Conservation (phyloP, 2,113 vertebrate species). For the Xiphorhynchus elegans region DNA sequence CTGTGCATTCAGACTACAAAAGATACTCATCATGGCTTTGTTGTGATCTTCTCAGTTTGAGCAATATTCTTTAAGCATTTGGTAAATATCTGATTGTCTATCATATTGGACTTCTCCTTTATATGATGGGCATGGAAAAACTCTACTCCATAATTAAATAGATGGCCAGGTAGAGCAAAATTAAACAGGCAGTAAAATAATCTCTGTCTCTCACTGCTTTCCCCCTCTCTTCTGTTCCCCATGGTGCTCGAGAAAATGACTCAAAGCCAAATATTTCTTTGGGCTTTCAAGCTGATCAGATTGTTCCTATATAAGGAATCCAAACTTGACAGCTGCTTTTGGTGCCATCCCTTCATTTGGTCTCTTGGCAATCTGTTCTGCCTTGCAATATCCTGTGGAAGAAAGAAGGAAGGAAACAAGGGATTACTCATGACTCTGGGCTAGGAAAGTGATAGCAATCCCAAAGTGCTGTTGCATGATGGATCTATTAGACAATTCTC, state of each 20-base stretch:
- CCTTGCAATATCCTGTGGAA: conserved; percentile 61
- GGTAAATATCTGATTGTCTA: neutral
- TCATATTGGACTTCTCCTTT: neutral
- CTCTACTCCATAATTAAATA: neutral
- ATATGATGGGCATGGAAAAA: neutral
- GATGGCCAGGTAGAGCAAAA: neutral
- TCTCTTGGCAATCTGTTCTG: conserved; percentile 64
- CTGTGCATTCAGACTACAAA: neutral
- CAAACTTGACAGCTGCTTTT: conserved; percentile 61
- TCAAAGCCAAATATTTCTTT: conserved; percentile 61
- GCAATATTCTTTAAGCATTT: neutral
- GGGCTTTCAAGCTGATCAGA: conserved; percentile 49
- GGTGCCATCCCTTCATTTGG: conserved; percentile 50
- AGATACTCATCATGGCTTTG: neutral
- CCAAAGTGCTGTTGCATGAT: neutral
- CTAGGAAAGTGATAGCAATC: conserved; percentile 19
- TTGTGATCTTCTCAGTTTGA: neutral
- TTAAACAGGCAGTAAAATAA: neutral
- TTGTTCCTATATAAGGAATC: conserved; percentile 60
- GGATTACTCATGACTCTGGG: conserved; percentile 47
- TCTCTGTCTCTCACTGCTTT: neutral
- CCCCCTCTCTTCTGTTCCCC: neutral
- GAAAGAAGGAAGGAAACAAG: conserved; percentile 43
- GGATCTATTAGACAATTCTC: neutral
- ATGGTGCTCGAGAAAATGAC: neutral